These are phyloP conservation scores for Anagrus nilaparvatae DNA, from an alignment of 1,140 invertebrate genomes.

Conservation along the genomic window DNA sequence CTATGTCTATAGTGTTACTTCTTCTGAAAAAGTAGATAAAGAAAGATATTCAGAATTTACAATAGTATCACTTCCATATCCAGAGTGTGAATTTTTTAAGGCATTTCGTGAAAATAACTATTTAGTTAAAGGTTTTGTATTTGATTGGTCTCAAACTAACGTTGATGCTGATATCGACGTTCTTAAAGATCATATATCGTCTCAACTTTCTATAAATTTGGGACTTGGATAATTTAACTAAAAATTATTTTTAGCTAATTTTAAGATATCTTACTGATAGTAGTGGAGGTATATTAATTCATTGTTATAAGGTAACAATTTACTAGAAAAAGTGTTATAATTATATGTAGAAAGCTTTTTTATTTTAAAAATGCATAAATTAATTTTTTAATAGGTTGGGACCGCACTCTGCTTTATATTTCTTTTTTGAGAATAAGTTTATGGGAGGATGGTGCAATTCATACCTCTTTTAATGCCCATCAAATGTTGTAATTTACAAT, in stretches of 20 bases:
- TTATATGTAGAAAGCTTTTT: too few species aligned
- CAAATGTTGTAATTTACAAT: slow-evolving; percentile 75
- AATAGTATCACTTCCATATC: slow-evolving; percentile 70
- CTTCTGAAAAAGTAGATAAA: slow-evolving; percentile 79
- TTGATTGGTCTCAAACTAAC: slow-evolving; percentile 67
- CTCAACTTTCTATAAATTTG: slow-evolving; percentile 52
- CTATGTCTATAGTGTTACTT: slow-evolving; percentile 58
- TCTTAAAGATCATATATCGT: slow-evolving; percentile 51
- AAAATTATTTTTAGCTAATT: slow-evolving; percentile 72
- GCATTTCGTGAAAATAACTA: slow-evolving; percentile 65
- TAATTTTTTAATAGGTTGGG: slow-evolving; percentile 54
- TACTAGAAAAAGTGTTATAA: too few species aligned
- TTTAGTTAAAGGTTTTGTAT: slow-evolving; percentile 54
- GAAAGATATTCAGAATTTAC: slow-evolving; percentile 68
- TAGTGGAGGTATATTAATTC: slow-evolving; percentile 64
- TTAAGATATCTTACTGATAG: slow-evolving; percentile 59
- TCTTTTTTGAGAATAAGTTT: slow-evolving; percentile 66
- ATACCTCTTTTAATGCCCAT: slow-evolving; percentile 52
- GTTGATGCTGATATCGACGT: slow-evolving; percentile 65
- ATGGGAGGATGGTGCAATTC: slow-evolving; percentile 77
- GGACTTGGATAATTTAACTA: slow-evolving; percentile 64
- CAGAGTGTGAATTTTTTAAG: slow-evolving; percentile 73
- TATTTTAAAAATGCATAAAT: background rate
- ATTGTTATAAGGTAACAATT: slow-evolving; percentile 75
- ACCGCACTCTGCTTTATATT: slow-evolving; percentile 74